A percentile compares a stretch with the other conserved stretches of the same genome.
Conservation (phyloP, 2,888 invertebrate species). For the Andricus curvator region DNA sequence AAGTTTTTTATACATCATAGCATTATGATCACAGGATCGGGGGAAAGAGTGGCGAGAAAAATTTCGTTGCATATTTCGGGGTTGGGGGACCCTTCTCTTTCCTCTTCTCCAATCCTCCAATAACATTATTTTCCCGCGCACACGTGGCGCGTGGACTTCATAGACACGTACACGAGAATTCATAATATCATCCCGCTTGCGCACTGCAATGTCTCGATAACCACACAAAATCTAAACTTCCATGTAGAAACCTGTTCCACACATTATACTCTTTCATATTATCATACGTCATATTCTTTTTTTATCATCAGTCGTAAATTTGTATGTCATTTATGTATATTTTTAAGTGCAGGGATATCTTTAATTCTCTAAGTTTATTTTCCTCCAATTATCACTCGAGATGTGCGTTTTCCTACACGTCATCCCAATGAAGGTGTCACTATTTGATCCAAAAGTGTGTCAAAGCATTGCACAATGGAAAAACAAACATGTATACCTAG, state of each 20-base stretch:
- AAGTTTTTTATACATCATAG: neutral
- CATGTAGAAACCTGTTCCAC: neutral
- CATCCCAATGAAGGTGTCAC: too few species aligned
- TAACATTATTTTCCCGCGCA: neutral
- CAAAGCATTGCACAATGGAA: too few species aligned
- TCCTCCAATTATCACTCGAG: neutral
- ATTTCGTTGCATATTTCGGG: slow-evolving; percentile 9
- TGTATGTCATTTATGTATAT: neutral
- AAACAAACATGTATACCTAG: too few species aligned
- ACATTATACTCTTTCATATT: neutral
- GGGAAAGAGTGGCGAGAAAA: neutral
- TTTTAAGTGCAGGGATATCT: neutral
- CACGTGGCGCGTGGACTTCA: slow-evolving; percentile 1
- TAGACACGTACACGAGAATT: neutral
- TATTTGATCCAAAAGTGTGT: too few species aligned
- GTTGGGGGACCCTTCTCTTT: neutral
- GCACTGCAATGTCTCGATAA: neutral
- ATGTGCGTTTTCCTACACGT: neutral
- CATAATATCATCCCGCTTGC: neutral
- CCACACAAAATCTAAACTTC: neutral
- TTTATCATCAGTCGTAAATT: neutral
- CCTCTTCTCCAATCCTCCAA: neutral
- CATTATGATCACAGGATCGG: slow-evolving; percentile 20
- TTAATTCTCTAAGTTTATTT: neutral
- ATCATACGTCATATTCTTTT: neutral